Evolutionary conservation across 2,888 invertebrate species (phyloP), one percentile per base, ranked within the genome.

Genomic region (Nesidiocoris tenuis): DNA sequence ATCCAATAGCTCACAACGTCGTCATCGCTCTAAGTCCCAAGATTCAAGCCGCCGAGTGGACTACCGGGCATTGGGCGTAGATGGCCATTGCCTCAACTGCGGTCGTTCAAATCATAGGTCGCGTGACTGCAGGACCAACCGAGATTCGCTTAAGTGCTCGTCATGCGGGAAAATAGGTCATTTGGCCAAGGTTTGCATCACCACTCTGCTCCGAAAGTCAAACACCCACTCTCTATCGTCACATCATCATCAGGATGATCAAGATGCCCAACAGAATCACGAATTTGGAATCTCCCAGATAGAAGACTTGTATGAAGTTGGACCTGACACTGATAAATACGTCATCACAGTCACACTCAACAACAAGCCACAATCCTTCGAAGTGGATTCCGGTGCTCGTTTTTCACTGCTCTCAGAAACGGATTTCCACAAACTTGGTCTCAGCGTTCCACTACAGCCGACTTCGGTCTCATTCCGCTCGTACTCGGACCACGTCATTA

Each of bases 91-190:
- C 21, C 61, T 77, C 2, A 61, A 68, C 24, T 77, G 68, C 57
- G 77, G 74, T 63, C 59, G 67, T 7, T 23, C 77, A 3, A 77
- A 67, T 22, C 77, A 77, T 17, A 74, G 21, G 55, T 55, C 77
- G 16, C 64, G 63, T 22, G 76, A 76, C 3, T 66, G 76, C 67
- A 5, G 55, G 2, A 66, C 59, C 2, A 61, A 65, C 17, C 63
- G 67, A 1, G 39, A 22, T 3, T 16, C 74, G n/a, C 16, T 57
- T 16, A 74, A 66, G 59, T 66, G 66, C 55, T 18, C 1, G 0
- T 76, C 76, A n/a, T 76, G 76, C 56, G 67, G 67, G 9, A 39
- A 66, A 21, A 39, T 61, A 19, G 76, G 76, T 19, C 76, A 76
- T 22, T 66, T 74, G 1, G 5, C 66, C 7, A 76, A 72, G 24